Evolutionary conservation across 2,797 vertebrate species (phyloP).

Genomic region (Erpetoichthys calabaricus): DNA sequence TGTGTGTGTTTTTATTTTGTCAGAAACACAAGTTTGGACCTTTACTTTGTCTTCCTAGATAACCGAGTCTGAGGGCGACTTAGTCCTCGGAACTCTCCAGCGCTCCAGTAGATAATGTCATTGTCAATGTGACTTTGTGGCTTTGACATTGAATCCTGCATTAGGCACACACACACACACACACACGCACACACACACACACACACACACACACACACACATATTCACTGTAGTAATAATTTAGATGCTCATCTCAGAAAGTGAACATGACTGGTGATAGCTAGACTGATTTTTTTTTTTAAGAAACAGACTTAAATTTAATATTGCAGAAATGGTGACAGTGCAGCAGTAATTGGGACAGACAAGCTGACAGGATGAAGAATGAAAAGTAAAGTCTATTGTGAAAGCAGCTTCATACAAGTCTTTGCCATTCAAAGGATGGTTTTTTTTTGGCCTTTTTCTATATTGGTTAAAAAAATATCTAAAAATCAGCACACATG

Average conservation of each 20-base stretch:
- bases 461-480: too few relatives aligned
- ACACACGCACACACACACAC: too few relatives aligned
- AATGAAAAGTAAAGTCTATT: neutral
- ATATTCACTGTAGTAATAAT: neutral
- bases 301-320: neutral
- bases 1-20: neutral
- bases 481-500: too few relatives aligned
- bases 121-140: neutral
- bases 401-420: neutral
- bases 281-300: neutral
- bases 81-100: neutral
- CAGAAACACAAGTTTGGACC: neutral
- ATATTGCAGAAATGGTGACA: neutral
- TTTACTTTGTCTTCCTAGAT: neutral
- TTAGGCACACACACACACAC: neutral
- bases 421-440: too few relatives aligned
- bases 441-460: too few relatives aligned
- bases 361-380: neutral
- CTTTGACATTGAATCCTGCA: conserved; percentile 1
- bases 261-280: neutral
- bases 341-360: neutral
- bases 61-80: neutral
- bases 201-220: too few relatives aligned
- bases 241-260: neutral
- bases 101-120: neutral